These are phyloP conservation scores for Morpho deidamia DNA, from an alignment of 2,888 invertebrate genomes.

Conservation along the genomic window DNA sequence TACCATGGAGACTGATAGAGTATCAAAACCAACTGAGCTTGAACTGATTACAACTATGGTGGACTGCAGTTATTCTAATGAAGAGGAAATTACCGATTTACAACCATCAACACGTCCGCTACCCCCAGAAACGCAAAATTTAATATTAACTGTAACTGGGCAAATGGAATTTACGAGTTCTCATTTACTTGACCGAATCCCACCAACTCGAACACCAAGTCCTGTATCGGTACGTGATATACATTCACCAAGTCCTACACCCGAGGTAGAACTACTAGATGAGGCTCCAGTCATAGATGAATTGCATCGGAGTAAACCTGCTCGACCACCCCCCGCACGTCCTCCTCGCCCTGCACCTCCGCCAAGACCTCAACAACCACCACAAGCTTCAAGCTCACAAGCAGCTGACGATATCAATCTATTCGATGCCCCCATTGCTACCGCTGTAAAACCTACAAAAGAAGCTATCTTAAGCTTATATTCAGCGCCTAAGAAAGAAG, in stretches of 20 bases:
- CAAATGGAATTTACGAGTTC: slow-evolving; percentile 93
- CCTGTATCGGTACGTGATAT: slow-evolving; percentile 89
- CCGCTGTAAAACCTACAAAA: slow-evolving; percentile 70
- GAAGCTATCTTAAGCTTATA: slow-evolving; percentile 80
- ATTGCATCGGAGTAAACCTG: slow-evolving; percentile 59
- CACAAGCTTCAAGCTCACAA: slow-evolving; percentile 42
- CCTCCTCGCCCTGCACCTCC: slow-evolving; percentile 64
- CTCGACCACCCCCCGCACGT: slow-evolving; percentile 49
- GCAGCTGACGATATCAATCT: slow-evolving; percentile 69
- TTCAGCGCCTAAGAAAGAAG: slow-evolving; percentile 59
- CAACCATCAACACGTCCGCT: slow-evolving; percentile 79
- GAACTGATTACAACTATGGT: slow-evolving; percentile 50
- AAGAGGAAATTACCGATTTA: slow-evolving; percentile 32
- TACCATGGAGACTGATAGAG: slow-evolving; percentile 34
- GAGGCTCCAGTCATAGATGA: slow-evolving; percentile 52
- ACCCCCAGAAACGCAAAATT: slow-evolving; percentile 89
- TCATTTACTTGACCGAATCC: slow-evolving; percentile 88
- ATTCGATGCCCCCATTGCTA: slow-evolving; percentile 77
- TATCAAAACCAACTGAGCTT: slow-evolving; percentile 59
- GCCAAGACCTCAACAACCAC: slow-evolving; percentile 66
- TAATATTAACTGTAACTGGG: slow-evolving; percentile 91
- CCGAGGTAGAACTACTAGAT: slow-evolving; percentile 68
- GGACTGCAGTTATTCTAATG: slow-evolving; percentile 35
- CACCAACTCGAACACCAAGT: slow-evolving; percentile 91
- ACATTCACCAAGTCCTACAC: slow-evolving; percentile 92